A percentile compares a stretch with the other conserved stretches of the same genome.
Conservation (phyloP, 2,113 vertebrate species). For the Anarhynchus alexandrinus region DNA sequence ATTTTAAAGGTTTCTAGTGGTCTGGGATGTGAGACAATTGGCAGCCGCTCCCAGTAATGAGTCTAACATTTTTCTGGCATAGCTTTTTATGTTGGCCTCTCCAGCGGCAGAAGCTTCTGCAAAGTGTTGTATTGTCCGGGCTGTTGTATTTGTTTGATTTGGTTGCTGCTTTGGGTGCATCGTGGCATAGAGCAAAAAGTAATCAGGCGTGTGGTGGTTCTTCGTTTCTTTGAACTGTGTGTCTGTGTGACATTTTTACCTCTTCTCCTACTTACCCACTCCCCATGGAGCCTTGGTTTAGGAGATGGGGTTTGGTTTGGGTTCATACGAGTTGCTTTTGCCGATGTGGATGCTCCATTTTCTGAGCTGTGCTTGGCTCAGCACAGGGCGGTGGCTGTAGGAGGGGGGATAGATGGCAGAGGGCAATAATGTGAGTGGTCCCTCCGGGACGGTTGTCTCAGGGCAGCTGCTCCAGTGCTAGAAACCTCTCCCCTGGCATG, state of each 20-base stretch:
- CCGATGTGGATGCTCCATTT: rapidly evolving
- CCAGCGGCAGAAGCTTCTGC: background rate
- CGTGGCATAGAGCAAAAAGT: background rate
- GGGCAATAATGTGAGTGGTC: background rate
- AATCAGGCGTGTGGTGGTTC: background rate
- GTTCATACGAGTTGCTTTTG: background rate
- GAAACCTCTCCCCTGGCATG: background rate
- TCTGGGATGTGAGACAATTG: background rate
- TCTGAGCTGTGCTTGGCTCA: background rate
- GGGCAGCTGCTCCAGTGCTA: background rate
- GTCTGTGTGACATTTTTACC: background rate
- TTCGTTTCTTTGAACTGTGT: background rate
- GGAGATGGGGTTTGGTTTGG: background rate
- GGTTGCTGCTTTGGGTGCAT: background rate
- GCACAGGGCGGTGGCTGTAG: rapidly evolving
- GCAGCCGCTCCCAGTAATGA: background rate
- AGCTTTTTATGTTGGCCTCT: background rate
- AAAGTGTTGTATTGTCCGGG: background rate
- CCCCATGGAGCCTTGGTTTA: rapidly evolving
- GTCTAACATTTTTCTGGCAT: background rate
- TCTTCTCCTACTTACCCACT: background rate
- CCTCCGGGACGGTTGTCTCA: background rate
- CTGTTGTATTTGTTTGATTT: background rate
- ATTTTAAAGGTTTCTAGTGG: background rate
- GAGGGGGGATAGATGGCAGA: rapidly evolving